phyloP scores from a whole-genome alignment of 2,113 vertebrate species.

The Petaurus breviceps region DNA sequence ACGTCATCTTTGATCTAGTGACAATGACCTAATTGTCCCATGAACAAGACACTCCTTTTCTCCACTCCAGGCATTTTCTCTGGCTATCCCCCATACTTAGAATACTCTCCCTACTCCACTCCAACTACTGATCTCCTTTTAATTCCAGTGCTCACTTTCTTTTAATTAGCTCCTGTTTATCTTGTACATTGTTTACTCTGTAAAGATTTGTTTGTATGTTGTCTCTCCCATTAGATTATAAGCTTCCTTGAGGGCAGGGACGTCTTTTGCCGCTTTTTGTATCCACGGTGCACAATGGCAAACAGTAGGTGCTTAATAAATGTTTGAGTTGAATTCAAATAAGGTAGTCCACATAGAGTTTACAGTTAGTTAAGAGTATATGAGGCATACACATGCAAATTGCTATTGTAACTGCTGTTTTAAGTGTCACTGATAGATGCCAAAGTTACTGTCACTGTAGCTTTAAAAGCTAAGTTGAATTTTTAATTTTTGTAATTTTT shows the following conservation, averaged over 20 bases:
- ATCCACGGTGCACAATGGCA: not conserved
- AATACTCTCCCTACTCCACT: not conserved
- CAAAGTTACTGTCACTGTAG: not conserved
- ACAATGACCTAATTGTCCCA: not conserved
- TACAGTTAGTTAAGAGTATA: not conserved
- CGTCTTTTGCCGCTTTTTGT: not conserved
- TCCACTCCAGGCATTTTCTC: not conserved
- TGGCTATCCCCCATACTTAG: not conserved
- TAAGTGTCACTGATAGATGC: not conserved
- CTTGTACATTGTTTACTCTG: not conserved
- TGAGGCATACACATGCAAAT: not conserved
- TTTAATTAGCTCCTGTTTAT: not conserved
- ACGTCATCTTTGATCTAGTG: not conserved
- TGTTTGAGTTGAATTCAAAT: not conserved
- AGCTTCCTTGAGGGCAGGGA: not conserved
- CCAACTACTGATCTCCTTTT: not conserved
- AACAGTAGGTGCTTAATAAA: not conserved
- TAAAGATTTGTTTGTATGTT: not conserved
- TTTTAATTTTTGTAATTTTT: not conserved
- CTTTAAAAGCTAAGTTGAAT: not conserved
- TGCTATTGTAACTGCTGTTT: not conserved
- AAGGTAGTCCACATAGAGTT: not conserved
- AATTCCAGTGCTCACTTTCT: not conserved
- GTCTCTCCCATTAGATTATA: not conserved
- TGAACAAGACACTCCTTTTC: not conserved